Percentiles rank a stretch among this genome's conserved stretches.
phyloP scores from a whole-genome alignment of 2,888 invertebrate species.

The Drosophila leonis region DNA sequence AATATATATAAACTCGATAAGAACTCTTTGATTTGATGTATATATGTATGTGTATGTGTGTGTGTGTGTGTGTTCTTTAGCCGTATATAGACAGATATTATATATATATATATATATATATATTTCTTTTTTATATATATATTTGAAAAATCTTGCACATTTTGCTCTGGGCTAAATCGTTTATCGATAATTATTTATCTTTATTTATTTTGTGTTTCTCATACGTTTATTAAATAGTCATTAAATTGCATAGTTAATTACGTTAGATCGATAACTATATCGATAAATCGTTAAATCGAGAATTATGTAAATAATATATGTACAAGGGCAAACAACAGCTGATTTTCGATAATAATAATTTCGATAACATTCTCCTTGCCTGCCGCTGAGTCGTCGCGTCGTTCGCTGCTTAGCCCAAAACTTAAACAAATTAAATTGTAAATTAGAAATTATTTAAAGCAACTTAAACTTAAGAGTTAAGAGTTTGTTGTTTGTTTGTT shows the following conservation, averaged over 20 bases:
- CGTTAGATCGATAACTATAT: slow-evolving; percentile 30
- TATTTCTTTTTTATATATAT: too few relatives aligned
- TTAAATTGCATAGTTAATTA: slow-evolving; percentile 42
- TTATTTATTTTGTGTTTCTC: too few relatives aligned
- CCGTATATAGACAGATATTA: not conserved
- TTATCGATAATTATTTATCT: slow-evolving; percentile 26
- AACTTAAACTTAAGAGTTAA: slow-evolving; percentile 73
- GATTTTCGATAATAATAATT: slow-evolving; percentile 3
- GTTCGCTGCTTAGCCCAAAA: slow-evolving; percentile 27
- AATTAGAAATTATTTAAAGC: slow-evolving; percentile 74
- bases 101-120: slow-evolving; percentile 20
- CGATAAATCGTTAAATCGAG: slow-evolving; percentile 40
- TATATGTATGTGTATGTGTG: slow-evolving; percentile 20
- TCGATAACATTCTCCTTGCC: slow-evolving; percentile 13
- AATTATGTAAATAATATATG: slow-evolving; percentile 55
- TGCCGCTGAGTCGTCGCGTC: slow-evolving; percentile 40
- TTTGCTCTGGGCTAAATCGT: slow-evolving; percentile 28
- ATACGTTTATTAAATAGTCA: slow-evolving; percentile 29
- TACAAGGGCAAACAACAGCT: slow-evolving; percentile 54
- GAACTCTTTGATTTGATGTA: slow-evolving; percentile 49
- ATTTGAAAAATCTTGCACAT: slow-evolving; percentile 45
- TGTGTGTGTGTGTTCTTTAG: slow-evolving; percentile 13
- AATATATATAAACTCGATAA: slow-evolving; percentile 43
- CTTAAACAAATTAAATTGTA: slow-evolving; percentile 59
- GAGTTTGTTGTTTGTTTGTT: slow-evolving; percentile 50